phyloP scores from a whole-genome alignment of 2,888 invertebrate genomes.

The Pogonocherus hispidulus region DNA sequence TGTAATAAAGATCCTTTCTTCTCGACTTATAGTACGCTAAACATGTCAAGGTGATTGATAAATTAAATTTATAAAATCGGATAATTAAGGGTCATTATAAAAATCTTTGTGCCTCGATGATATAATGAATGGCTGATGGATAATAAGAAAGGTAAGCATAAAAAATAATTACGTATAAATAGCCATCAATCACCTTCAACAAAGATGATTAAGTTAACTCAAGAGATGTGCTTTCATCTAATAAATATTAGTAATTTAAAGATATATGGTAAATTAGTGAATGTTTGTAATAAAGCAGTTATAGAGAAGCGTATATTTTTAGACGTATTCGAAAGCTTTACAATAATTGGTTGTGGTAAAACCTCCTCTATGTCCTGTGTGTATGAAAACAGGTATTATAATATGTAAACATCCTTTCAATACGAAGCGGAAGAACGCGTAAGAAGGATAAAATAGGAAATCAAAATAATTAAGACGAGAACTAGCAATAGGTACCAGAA shows the following conservation, averaged over 20 bases:
- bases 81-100: slow-evolving; percentile 17
- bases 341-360: no score
- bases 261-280: no score
- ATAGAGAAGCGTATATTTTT: no score
- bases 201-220: slow-evolving; percentile 4
- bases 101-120: slow-evolving; percentile 9
- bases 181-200: slow-evolving; percentile 9
- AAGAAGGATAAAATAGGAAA: no score
- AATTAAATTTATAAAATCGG: slow-evolving; percentile 15
- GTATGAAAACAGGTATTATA: no score
- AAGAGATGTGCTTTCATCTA: neutral
- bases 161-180: slow-evolving; percentile 16
- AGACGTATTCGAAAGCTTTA: no score
- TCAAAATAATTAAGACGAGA: no score
- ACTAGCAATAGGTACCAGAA: no score
- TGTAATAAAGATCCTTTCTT: neutral
- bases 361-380: no score
- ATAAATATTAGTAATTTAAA: neutral
- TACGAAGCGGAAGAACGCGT: no score
- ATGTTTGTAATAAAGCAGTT: no score
- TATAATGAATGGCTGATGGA: slow-evolving; percentile 14
- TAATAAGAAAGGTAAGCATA: neutral
- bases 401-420: no score
- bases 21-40: neutral
- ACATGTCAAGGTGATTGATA: slow-evolving; percentile 21